Percentiles rank a stretch among this genome's conserved stretches.
These are phyloP conservation scores for Emberiza fucata DNA, from an alignment of 2,113 vertebrate genomes.

Conservation along the genomic window DNA sequence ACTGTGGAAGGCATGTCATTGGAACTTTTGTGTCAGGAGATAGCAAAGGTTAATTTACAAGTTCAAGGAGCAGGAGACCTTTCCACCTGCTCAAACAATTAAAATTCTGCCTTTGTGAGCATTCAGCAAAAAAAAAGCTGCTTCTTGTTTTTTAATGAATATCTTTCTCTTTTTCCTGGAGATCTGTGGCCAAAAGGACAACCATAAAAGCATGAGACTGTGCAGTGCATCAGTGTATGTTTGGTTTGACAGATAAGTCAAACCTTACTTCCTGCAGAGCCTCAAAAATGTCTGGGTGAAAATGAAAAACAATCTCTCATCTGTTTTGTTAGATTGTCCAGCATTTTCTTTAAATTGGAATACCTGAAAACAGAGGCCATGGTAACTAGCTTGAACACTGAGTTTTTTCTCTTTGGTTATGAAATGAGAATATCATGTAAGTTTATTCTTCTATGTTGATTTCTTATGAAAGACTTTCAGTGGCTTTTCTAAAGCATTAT, in stretches of 20 bases:
- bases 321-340: neutral
- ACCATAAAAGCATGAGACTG: neutral
- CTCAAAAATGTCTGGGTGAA: neutral
- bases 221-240: neutral
- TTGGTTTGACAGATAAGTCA: neutral
- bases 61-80: slow-evolving; percentile 5
- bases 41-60: neutral
- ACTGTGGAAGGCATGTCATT: neutral
- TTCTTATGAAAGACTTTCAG: neutral
- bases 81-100: slow-evolving; percentile 6
- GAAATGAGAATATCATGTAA: neutral
- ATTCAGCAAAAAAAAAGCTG: neutral
- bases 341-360: neutral
- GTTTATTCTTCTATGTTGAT: neutral
- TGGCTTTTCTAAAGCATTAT: neutral
- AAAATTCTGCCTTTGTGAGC: neutral
- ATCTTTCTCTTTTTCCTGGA: neutral
- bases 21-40: neutral
- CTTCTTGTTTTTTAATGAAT: neutral
- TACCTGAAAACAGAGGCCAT: neutral
- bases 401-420: neutral
- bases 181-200: neutral
- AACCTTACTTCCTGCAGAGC: neutral
- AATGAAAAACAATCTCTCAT: neutral
- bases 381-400: neutral